Evolutionary conservation across 2,888 invertebrate species (phyloP).

Genomic region (Oligia latruncula): DNA sequence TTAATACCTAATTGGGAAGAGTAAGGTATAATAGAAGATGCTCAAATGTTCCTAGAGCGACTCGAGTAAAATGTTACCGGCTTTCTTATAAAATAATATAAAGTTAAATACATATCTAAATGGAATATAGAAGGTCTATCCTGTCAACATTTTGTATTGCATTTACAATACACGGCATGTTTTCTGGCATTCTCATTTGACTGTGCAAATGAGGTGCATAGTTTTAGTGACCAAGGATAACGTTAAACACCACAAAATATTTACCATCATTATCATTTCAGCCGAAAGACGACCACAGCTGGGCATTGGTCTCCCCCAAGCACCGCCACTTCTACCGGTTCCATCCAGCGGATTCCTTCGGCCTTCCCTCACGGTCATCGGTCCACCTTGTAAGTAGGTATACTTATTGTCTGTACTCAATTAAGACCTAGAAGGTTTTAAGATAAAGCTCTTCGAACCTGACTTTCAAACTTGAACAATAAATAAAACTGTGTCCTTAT

Average conservation of each 20-base stretch:
- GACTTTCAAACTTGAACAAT: neutral
- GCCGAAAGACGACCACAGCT: neutral
- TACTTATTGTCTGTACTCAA: neutral
- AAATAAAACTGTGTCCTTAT: neutral
- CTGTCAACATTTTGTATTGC: neutral
- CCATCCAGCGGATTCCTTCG: neutral
- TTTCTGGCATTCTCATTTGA: neutral
- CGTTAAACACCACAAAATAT: neutral
- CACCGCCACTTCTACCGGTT: neutral
- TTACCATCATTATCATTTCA: neutral
- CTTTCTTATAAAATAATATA: neutral
- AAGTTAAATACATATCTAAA: neutral
- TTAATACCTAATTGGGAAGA: slow-evolving; percentile 23
- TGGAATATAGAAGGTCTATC: neutral
- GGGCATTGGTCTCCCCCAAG: neutral
- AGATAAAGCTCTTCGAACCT: neutral
- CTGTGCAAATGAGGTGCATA: too few relatives aligned
- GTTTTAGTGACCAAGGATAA: neutral
- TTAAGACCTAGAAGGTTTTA: neutral
- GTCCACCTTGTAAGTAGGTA: neutral
- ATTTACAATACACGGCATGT: neutral
- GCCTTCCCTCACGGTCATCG: neutral
- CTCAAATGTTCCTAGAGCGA: neutral
- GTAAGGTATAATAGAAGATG: neutral
- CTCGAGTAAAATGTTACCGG: neutral